These are phyloP conservation scores for Pelochelys cantorii DNA, from an alignment of 2,797 vertebrate genomes.

Conservation along the genomic window DNA sequence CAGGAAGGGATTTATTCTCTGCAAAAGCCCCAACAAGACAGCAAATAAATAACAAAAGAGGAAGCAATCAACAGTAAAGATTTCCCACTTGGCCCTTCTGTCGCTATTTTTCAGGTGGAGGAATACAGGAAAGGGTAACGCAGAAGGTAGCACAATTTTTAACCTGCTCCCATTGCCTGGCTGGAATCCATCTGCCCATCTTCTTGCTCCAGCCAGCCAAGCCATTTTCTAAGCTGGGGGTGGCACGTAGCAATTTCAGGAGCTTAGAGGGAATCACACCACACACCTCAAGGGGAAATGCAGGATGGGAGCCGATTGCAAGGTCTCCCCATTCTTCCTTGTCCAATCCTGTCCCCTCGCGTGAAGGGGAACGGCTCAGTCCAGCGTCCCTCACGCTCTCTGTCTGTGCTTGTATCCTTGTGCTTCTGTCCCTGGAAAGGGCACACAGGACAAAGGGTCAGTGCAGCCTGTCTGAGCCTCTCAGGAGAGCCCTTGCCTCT, in stretches of 20 bases:
- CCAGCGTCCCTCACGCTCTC: not conserved
- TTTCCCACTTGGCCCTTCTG: not conserved
- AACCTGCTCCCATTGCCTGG: not conserved
- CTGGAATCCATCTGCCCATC: not conserved
- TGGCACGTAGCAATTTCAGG: not conserved
- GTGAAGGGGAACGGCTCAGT: not conserved
- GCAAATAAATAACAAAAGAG: slow-evolving; percentile 58
- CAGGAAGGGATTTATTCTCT: not conserved
- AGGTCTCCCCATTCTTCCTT: not conserved
- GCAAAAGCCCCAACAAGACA: not conserved
- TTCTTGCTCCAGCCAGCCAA: not conserved
- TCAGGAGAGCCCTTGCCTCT: not conserved
- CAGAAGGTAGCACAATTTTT: not conserved
- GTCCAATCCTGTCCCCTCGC: not conserved
- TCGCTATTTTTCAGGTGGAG: not conserved
- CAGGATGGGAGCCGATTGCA: not conserved
- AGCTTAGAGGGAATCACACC: not conserved
- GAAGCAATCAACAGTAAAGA: not conserved
- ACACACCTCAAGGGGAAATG: not conserved
- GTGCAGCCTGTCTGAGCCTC: not conserved
- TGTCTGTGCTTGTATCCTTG: slow-evolving; percentile 25
- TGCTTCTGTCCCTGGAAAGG: slow-evolving; percentile 49
- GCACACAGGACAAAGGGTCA: not conserved
- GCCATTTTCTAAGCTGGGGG: not conserved
- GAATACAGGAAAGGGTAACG: not conserved